A percentile compares a stretch with the other conserved stretches of the same genome.
These are phyloP conservation scores for Dromius quadrimaculatus DNA, from an alignment of 2,888 invertebrate genomes.

Conservation along the genomic window DNA sequence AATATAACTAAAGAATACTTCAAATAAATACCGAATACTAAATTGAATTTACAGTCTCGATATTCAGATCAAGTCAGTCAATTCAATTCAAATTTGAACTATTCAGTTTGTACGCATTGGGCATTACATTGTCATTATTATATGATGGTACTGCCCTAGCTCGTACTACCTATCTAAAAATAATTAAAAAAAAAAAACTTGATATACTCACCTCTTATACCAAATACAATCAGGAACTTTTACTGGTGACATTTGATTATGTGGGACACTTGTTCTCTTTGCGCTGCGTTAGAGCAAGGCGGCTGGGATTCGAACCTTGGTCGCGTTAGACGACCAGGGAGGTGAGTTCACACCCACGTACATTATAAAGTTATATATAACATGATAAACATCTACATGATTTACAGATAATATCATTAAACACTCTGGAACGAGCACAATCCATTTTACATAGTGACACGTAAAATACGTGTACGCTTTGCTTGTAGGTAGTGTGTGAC, in stretches of 20 bases:
- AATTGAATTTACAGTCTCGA: constrained; percentile 30
- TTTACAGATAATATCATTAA: constrained; percentile 4
- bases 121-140: not conserved
- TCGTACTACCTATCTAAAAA: constrained; percentile 17
- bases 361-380: constrained; percentile 7
- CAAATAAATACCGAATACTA: constrained; percentile 41
- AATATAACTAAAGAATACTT: constrained; percentile 36
- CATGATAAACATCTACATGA: constrained; percentile 17
- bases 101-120: constrained; percentile 22
- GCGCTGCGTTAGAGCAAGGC: constrained; percentile 96
- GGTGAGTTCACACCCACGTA: constrained; percentile 80
- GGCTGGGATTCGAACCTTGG: constrained; percentile 99
- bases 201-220: constrained; percentile 35
- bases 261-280: constrained; percentile 70
- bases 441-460: constrained; percentile 28
- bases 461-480: constrained; percentile 35
- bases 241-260: constrained; percentile 48
- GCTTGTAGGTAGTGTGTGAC: constrained; percentile 40
- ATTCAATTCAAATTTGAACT: constrained; percentile 35
- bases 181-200: constrained; percentile 24
- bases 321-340: constrained; percentile 99
- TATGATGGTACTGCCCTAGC: not conserved
- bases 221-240: constrained; percentile 42
- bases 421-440: constrained; percentile 32
- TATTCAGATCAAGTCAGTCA: constrained; percentile 35